Evolutionary conservation across 2,888 invertebrate species (phyloP).

Genomic region (Melanostoma mellinum): DNA sequence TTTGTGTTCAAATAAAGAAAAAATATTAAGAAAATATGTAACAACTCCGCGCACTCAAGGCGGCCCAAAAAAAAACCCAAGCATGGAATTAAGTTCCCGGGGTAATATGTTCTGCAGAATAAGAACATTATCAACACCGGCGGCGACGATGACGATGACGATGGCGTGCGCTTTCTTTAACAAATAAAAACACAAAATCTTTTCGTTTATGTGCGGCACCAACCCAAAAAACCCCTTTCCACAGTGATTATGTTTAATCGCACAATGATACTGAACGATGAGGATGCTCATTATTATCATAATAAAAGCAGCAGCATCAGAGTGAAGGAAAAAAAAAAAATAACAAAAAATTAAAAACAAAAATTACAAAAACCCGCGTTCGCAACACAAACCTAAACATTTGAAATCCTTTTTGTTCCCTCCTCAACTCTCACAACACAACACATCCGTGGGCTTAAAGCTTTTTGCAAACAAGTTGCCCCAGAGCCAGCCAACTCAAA

Average conservation of each 20-base stretch:
- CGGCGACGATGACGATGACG: neutral
- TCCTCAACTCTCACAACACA: slow-evolving; percentile 6
- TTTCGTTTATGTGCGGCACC: neutral
- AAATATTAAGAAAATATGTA: slow-evolving; percentile 19
- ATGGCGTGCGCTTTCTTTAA: slow-evolving; percentile 9
- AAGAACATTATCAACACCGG: slow-evolving; percentile 48
- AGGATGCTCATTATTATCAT: slow-evolving; percentile 54
- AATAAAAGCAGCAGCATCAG: slow-evolving; percentile 35
- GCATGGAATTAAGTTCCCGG: slow-evolving; percentile 37
- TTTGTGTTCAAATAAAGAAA: slow-evolving; percentile 25
- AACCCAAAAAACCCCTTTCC: slow-evolving; percentile 1
- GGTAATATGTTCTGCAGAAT: slow-evolving; percentile 22
- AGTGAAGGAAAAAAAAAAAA: neutral
- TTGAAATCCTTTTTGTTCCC: slow-evolving; percentile 45
- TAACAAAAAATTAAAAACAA: slow-evolving; percentile 12
- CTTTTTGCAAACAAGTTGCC: slow-evolving; percentile 51
- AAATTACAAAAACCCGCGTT: neutral
- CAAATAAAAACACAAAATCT: slow-evolving; percentile 14
- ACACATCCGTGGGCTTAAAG: slow-evolving; percentile 55
- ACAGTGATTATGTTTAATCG: slow-evolving; percentile 43
- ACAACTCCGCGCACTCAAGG: slow-evolving; percentile 8
- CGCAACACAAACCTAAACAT: slow-evolving; percentile 41
- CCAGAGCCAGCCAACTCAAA: slow-evolving; percentile 56
- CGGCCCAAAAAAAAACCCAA: slow-evolving; percentile 36
- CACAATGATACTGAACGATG: slow-evolving; percentile 43